These are phyloP conservation scores for Cyprinella venusta DNA, from an alignment of 2,797 vertebrate species.

Conservation along the genomic window DNA sequence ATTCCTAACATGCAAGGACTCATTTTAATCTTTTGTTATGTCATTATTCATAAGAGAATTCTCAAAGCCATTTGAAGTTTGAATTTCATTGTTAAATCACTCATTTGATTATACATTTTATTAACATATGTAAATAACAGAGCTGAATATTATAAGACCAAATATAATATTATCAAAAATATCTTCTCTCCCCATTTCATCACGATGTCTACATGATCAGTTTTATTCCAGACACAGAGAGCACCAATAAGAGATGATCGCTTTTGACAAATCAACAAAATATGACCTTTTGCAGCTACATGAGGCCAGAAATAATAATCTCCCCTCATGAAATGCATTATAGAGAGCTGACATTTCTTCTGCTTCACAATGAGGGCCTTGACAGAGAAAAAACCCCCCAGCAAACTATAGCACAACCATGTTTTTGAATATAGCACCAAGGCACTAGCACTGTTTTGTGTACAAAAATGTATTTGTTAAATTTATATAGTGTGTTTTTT, in stretches of 20 bases:
- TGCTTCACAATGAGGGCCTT: not conserved
- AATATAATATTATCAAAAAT: not conserved
- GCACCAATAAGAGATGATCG: constrained; percentile 45
- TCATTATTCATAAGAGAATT: constrained; percentile 12
- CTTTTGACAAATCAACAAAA: constrained; percentile 52
- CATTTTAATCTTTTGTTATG: not conserved
- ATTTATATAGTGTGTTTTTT: not conserved
- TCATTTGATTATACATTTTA: not conserved
- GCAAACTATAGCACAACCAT: not conserved
- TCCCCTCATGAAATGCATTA: not conserved
- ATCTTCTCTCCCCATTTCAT: not conserved
- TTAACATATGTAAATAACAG: not conserved
- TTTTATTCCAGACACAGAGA: constrained; percentile 6
- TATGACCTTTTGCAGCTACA: constrained; percentile 48
- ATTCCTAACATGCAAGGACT: not conserved
- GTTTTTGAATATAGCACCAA: not conserved
- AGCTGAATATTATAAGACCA: not conserved
- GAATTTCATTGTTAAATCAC: not conserved
- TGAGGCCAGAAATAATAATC: constrained; percentile 39
- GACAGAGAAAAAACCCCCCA: not conserved
- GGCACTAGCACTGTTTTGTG: not conserved
- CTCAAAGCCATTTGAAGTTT: not conserved
- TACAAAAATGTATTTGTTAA: no score
- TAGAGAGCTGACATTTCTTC: not conserved
- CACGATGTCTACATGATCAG: not conserved